Evolutionary conservation across 2,113 vertebrate genomes (phyloP).

Genomic region (Antennarius striatus): DNA sequence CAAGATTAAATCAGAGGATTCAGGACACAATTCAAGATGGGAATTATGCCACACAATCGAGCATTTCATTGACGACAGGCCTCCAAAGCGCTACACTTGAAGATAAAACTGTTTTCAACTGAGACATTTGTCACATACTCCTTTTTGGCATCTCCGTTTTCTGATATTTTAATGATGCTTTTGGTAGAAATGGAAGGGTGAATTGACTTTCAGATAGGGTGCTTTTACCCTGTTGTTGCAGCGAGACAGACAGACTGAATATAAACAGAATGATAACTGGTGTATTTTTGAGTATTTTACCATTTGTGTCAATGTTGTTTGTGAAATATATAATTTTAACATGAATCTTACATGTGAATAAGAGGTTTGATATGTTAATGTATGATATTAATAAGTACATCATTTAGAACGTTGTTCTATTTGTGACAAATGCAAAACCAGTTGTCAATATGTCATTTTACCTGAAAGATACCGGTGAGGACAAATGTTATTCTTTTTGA

Average conservation of each 20-base stretch:
- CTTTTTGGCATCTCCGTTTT: neutral
- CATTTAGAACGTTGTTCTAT: neutral
- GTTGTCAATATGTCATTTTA: neutral
- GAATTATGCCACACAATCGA: constrained; percentile 25
- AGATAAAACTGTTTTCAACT: constrained; percentile 28
- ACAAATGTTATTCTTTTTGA: neutral
- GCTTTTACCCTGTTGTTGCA: constrained; percentile 33
- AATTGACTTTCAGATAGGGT: constrained; percentile 29
- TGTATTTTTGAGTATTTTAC: constrained; percentile 12
- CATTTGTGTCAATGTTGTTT: neutral
- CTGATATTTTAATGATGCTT: constrained; percentile 1
- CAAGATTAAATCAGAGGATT: constrained; percentile 43
- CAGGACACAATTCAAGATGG: constrained; percentile 15
- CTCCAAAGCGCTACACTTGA: constrained; percentile 37
- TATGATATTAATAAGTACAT: no score
- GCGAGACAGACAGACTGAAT: constrained; percentile 32
- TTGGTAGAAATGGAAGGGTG: no score
- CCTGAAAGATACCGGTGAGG: no score
- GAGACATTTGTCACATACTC: constrained; percentile 9
- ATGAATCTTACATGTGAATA: no score
- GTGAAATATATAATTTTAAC: constrained; percentile 5
- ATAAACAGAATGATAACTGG: constrained; percentile 24
- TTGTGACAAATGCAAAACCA: constrained; percentile 3
- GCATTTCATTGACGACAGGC: constrained; percentile 1
- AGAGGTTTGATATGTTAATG: no score